These are phyloP conservation scores for Pteromalus puparum DNA, from an alignment of 1,140 invertebrate species.

Conservation along the genomic window DNA sequence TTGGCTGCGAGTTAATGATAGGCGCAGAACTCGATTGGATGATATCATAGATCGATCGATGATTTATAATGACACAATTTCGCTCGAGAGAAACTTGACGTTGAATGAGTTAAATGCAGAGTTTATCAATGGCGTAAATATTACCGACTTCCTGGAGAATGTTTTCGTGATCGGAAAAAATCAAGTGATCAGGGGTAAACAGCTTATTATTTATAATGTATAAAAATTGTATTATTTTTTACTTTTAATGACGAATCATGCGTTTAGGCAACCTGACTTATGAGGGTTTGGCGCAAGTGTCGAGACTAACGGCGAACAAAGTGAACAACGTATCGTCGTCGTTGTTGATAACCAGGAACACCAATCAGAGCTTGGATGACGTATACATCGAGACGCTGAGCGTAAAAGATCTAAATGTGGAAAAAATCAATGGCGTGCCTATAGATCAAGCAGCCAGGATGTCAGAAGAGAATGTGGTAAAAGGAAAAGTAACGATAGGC, in stretches of 20 bases:
- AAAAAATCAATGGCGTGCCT: slow-evolving; percentile 62
- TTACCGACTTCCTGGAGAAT: slow-evolving; percentile 54
- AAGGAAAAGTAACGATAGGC: slow-evolving; percentile 57
- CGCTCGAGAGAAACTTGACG: slow-evolving; percentile 51
- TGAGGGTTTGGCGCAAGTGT: slow-evolving; percentile 45
- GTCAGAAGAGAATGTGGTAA: slow-evolving; percentile 63
- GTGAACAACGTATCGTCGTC: slow-evolving; percentile 58
- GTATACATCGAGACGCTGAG: slow-evolving; percentile 55
- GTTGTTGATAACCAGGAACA: slow-evolving; percentile 61
- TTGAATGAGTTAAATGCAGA: slow-evolving; percentile 49
- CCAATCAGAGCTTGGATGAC: slow-evolving; percentile 60
- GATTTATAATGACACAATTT: slow-evolving; percentile 56
- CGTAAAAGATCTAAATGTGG: slow-evolving; percentile 55
- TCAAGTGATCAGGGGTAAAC: slow-evolving; percentile 60
- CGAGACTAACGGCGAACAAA: slow-evolving; percentile 53
- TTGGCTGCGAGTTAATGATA: slow-evolving; percentile 56
- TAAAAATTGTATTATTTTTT: background rate
- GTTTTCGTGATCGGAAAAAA: slow-evolving; percentile 55
- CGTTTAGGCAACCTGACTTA: slow-evolving; percentile 62
- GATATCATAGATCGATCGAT: background rate
- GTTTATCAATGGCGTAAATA: slow-evolving; percentile 52
- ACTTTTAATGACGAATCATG: too few relatives aligned
- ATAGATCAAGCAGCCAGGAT: slow-evolving; percentile 63
- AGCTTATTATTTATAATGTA: background rate
- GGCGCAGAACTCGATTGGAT: slow-evolving; percentile 35